phyloP scores from a whole-genome alignment of 2,797 vertebrate genomes.

The Urophycis tenuis region DNA sequence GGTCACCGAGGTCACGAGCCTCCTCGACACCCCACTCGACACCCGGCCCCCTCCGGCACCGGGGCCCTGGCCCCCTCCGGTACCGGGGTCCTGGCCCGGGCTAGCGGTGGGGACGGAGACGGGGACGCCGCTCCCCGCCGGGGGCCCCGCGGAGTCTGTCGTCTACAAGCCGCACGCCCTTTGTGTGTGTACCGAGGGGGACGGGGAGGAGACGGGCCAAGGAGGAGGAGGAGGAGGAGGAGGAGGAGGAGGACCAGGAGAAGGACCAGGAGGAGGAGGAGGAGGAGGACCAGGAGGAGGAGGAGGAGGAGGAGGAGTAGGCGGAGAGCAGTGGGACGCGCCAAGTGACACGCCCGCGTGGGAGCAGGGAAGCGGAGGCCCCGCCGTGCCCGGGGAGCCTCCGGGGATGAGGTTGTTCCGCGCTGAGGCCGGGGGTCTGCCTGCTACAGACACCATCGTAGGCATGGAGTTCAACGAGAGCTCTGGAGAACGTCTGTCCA shows the following conservation, averaged over 20 bases:
- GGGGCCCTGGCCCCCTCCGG: not conserved
- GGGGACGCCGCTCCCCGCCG: not conserved
- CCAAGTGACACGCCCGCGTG: slow-evolving; percentile 2
- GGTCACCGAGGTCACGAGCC: slow-evolving; percentile 47
- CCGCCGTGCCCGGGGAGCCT: slow-evolving; percentile 22
- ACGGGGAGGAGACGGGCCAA: slow-evolving; percentile 1
- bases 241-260: slow-evolving; percentile 3
- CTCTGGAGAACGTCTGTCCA: slow-evolving; percentile 16
- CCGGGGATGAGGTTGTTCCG: slow-evolving; percentile 31
- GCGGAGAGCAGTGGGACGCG: not conserved
- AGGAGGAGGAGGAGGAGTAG: slow-evolving; percentile 39
- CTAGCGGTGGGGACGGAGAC: slow-evolving; percentile 3
- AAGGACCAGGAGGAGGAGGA: slow-evolving; percentile 21
- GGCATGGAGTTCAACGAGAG: slow-evolving; percentile 4
- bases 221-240: slow-evolving; percentile 41
- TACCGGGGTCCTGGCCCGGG: not conserved
- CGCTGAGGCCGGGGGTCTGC: slow-evolving; percentile 38
- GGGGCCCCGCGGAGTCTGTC: slow-evolving; percentile 18
- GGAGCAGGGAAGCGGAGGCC: slow-evolving; percentile 26
- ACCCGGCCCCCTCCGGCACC: not conserved
- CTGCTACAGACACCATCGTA: slow-evolving; percentile 18
- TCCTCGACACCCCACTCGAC: slow-evolving; percentile 23
- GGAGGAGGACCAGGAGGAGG: slow-evolving; percentile 18
- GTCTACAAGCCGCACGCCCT: slow-evolving; percentile 80
- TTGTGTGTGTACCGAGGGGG: too few relatives aligned